Evolutionary conservation across 2,888 invertebrate genomes (phyloP), one percentile per base, ranked within the genome.

Genomic region (Ethmia dodecea): DNA sequence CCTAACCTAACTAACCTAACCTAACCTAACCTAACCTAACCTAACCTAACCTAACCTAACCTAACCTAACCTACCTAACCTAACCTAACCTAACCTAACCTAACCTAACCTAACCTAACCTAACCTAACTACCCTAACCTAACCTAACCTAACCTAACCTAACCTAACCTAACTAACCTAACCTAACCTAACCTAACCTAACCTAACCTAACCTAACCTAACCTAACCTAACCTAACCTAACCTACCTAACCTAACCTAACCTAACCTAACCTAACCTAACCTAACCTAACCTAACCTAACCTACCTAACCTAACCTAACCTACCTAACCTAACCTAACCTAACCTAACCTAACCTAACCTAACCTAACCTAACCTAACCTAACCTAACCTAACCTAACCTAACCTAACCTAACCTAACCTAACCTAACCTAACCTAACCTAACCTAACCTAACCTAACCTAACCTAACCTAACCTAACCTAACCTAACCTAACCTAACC

Each of bases 151-250:
- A 2, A 38, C 41, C 40, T 35, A 42, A 40, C 40, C 43, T 38
- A 43, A 47, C 43, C 43, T 40, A 46, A 46, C 47, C 43, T 40
- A 42, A 43, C 41, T 39, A 42, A 42, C 42, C 41, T 41, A 39
- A 40, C 40, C 41, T 42, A 40, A 39, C 38, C 40, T 39, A 38
- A 38, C 35, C 36, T 36, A 37, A 34, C 38, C 38, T 44, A 39
- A 37, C 36, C 35, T 31, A 35, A 38, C 42, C 40, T 42, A 40
- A 42, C 38, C 40, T 40, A 42, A 42, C 40, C 40, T 45, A 42
- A 39, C 39, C 37, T 35, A 35, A 37, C 35, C 40, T 35, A 38
- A 44, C 36, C 40, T 38, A n/a, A n/a, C n/a, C n/a, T 38, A 40
- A 40, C 43, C 39, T 37, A 35, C 38, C 38, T 39, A 40, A 40